These are phyloP conservation scores for Diaprepes abbreviatus DNA, from an alignment of 2,888 invertebrate species.

Conservation along the genomic window DNA sequence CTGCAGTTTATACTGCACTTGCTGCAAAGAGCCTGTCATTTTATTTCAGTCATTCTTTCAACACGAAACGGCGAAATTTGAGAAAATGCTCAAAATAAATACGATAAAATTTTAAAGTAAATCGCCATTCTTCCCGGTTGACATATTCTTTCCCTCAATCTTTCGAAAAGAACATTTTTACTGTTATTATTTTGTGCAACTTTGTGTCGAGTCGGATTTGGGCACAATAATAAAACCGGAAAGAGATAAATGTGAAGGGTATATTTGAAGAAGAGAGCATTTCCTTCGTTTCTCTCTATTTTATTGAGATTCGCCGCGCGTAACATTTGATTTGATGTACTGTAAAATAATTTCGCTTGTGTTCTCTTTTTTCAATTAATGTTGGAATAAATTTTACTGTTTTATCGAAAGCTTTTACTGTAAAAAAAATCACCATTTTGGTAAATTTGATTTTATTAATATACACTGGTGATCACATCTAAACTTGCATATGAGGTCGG, in stretches of 20 bases:
- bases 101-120: neutral
- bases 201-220: constrained; percentile 15
- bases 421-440: too few species aligned
- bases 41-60: too few species aligned
- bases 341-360: constrained; percentile 1
- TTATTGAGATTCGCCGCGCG: constrained; percentile 1
- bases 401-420: too few species aligned
- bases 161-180: constrained; percentile 15
- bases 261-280: constrained; percentile 6
- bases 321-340: constrained; percentile 7
- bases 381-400: too few species aligned
- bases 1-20: too few species aligned
- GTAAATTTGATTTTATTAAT: too few species aligned
- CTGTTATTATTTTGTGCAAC: constrained; percentile 23
- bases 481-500: too few species aligned
- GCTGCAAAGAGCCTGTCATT: too few species aligned
- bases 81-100: neutral
- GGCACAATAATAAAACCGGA: constrained; percentile 16
- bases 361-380: too few species aligned
- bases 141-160: neutral
- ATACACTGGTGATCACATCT: too few species aligned
- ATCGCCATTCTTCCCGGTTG: constrained; percentile 3
- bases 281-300: constrained; percentile 7
- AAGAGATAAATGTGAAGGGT: constrained; percentile 23
- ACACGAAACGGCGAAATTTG: too few species aligned